phyloP scores from a whole-genome alignment of 2,113 vertebrate species.

The Vulpes lagopus region DNA sequence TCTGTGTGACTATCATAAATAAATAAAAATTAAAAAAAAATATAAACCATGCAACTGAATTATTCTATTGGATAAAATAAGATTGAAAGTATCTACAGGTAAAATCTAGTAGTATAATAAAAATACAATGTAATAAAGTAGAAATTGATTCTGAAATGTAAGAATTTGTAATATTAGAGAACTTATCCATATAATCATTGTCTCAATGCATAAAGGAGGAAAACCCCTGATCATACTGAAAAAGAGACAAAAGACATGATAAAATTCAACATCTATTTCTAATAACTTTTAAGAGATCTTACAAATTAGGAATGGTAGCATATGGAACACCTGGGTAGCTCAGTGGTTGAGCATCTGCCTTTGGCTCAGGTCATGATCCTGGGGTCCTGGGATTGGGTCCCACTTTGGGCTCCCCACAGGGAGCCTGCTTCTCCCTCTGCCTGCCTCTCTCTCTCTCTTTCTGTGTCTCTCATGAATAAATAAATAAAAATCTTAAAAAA shows the following conservation, averaged over 20 bases:
- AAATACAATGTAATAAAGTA: neutral
- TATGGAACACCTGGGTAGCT: no score
- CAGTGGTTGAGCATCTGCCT: no score
- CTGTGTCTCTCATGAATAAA: no score
- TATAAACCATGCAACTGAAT: neutral
- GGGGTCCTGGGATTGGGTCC: no score
- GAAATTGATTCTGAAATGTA: constrained; percentile 16
- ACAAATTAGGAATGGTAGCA: neutral
- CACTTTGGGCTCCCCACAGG: no score
- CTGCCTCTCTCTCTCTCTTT: no score
- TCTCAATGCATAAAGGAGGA: neutral
- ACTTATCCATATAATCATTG: neutral
- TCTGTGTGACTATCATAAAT: no score
- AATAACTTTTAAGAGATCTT: constrained; percentile 44
- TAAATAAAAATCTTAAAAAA: no score
- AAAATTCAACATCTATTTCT: neutral
- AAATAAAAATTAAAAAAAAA: no score
- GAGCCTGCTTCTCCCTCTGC: no score
- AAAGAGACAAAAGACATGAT: neutral
- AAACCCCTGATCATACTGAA: neutral
- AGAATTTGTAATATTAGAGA: constrained; percentile 55
- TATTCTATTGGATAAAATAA: neutral
- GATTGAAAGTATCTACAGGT: neutral
- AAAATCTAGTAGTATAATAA: constrained; percentile 44
- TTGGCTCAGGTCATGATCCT: no score